Conservation (phyloP, 2,888 invertebrate species). For the Schizaphis graminum region DNA sequence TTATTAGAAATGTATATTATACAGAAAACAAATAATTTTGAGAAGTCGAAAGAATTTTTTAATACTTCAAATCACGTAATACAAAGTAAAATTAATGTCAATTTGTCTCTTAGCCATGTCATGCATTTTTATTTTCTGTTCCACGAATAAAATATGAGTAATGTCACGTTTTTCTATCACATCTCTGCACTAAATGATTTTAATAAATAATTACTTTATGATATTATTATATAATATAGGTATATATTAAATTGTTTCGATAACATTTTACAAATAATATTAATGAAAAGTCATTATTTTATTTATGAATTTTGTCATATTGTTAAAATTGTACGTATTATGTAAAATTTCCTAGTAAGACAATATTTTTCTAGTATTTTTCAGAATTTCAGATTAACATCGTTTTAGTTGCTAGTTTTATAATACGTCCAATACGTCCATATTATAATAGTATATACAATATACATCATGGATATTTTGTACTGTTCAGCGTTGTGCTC, state of each 20-base stretch:
- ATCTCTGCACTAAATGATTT: not conserved
- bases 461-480: not conserved
- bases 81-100: not conserved
- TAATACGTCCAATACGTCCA: not conserved
- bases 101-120: not conserved
- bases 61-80: not conserved
- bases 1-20: not conserved
- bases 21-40: not conserved
- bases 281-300: not conserved
- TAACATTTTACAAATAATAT: not conserved
- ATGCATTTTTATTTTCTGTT: not conserved
- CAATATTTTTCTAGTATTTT: not conserved
- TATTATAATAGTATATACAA: not conserved
- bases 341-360: not conserved
- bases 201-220: not conserved
- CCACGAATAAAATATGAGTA: not conserved
- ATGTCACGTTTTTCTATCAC: not conserved
- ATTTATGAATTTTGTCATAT: not conserved
- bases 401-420: not conserved
- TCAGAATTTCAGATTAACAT: not conserved
- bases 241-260: not conserved
- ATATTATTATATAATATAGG: not conserved
- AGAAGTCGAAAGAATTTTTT: not conserved
- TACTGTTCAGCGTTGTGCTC: not conserved
- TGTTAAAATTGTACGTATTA: not conserved